Base-by-base conservation (phyloP, 2,888 invertebrate species). In the Carcina quercana region DNA sequence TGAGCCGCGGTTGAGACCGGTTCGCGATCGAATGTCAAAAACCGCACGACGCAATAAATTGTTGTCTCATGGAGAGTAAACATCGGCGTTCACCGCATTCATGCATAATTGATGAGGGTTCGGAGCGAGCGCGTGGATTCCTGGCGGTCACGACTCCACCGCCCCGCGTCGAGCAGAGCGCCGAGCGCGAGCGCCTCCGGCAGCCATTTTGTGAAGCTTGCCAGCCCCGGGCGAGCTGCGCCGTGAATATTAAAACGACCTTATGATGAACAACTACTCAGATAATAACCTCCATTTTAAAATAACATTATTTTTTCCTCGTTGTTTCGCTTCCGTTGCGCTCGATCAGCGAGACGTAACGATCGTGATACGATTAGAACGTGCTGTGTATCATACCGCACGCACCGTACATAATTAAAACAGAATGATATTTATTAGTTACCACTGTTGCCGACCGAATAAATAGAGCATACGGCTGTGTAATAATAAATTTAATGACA, bases 61-160 rank as follows among this genome's bases (percentile, higher is more conserved):
- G 72, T 73, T 71, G 75, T 79, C 75, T 73, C 72, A 62, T 69
- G 71, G 72, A 76, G 72, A 75, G 79, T 75, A 78, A 80, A 80
- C 80, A 80, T 74, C 67, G 75, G 60, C 72, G 72, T 70, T 79
- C 66, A 63, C 65, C 75, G 75, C 80, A 79, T 80, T 82, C 80
- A 79, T 80, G 76, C 79, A 82, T 82, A 79, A 82, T 76, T 80
- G 79, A 82, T 82, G 80, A 75, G 76, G 73, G 75, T 71, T 68
- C 59, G 64, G 48, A 70, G 62, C 70, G 67, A 72, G 61, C 70
- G 72, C 70, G 68, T 74, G 71, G 76, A 80, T 75, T 79, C 82
- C 76, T 64, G 71, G 64, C 78, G 72, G 78, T 79, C 79, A 79
- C 80, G 79, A 79, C 68, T 70, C 65, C 56, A 55, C 58, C 62